Percentiles rank a stretch among this genome's conserved stretches.
Conservation (phyloP, 2,113 vertebrate genomes). For the Archocentrus centrarchus region DNA sequence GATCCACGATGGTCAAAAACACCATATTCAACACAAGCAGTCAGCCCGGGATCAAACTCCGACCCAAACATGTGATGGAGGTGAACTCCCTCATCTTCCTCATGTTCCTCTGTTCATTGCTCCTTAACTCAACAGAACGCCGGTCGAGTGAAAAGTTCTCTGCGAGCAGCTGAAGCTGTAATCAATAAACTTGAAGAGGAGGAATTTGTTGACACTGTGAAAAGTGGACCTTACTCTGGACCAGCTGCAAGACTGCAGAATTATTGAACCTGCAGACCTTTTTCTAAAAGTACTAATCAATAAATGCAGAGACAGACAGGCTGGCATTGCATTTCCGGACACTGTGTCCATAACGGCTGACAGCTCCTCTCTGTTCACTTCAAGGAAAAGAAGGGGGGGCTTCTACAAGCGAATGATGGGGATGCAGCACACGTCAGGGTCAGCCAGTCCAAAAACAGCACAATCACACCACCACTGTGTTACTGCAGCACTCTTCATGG, state of each 20-base stretch:
- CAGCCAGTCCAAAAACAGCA: not conserved
- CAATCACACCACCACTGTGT: too few species aligned
- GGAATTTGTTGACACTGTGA: conserved; percentile 3
- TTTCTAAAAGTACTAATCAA: conserved; percentile 44
- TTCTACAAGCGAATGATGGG: not conserved
- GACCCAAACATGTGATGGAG: not conserved
- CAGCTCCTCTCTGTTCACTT: conserved; percentile 11
- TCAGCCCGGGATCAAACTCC: not conserved
- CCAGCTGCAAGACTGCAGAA: not conserved
- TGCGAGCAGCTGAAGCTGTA: not conserved
- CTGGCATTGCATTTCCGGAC: conserved; percentile 32
- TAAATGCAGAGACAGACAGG: conserved; percentile 42
- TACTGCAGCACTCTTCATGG: too few species aligned
- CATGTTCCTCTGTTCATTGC: not conserved
- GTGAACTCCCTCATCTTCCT: not conserved
- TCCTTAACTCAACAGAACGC: not conserved
- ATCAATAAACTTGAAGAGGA: not conserved
- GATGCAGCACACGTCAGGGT: not conserved
- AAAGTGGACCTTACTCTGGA: not conserved
- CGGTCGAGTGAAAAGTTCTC: not conserved
- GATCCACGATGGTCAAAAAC: not conserved
- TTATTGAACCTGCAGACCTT: conserved; percentile 13
- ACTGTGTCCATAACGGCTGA: conserved; percentile 23
- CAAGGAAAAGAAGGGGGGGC: not conserved
- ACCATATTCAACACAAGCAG: not conserved